These are phyloP conservation scores for Monochamus saltuarius DNA, from an alignment of 1,140 invertebrate genomes.

Conservation along the genomic window DNA sequence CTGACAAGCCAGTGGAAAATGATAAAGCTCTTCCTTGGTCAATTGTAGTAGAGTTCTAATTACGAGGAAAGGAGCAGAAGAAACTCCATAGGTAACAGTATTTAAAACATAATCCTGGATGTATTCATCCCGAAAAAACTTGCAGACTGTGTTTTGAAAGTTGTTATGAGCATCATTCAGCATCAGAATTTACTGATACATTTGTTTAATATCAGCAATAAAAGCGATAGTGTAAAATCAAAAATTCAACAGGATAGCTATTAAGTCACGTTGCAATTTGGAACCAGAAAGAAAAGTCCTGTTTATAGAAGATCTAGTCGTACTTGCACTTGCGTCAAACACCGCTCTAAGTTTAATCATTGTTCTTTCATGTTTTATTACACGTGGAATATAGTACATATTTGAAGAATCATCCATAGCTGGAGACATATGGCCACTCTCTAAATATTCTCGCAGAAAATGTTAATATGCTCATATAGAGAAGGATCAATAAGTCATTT, in stretches of 20 bases:
- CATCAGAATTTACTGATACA: constrained; percentile 22
- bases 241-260: constrained; percentile 50
- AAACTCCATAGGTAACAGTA: no score
- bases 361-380: constrained; percentile 31
- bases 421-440: constrained; percentile 3
- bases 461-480: constrained; percentile 8
- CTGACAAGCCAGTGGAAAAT: no score
- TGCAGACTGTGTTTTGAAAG: constrained; percentile 20
- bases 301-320: constrained; percentile 29
- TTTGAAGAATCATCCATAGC: background rate
- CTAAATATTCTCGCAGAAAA: constrained; percentile 10
- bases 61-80: constrained; percentile 36
- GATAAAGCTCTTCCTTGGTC: constrained; percentile 22
- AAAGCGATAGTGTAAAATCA: constrained; percentile 45
- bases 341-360: constrained; percentile 30
- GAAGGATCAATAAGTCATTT: constrained; percentile 1
- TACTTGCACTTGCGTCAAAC: constrained; percentile 12
- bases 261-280: constrained; percentile 32
- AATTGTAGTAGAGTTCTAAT: constrained; percentile 35
- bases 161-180: background rate
- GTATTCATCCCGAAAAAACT: constrained; percentile 10
- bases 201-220: constrained; percentile 31
- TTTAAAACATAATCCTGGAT: constrained; percentile 18
- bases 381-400: constrained; percentile 36
- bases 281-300: constrained; percentile 33